These are phyloP conservation scores for Corythornis vintsioides DNA, from an alignment of 2,113 vertebrate genomes.

Conservation along the genomic window DNA sequence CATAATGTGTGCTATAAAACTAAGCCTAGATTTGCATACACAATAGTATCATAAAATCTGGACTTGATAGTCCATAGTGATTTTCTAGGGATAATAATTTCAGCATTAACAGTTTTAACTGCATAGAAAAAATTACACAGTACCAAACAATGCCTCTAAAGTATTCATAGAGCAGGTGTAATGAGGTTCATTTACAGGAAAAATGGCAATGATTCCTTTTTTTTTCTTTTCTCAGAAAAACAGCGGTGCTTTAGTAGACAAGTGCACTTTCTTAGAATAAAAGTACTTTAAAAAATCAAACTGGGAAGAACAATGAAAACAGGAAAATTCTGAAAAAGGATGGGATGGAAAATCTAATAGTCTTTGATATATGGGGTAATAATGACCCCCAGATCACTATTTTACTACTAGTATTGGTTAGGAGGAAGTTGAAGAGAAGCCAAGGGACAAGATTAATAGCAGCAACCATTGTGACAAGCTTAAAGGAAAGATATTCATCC, in stretches of 20 bases:
- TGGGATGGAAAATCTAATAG: background rate
- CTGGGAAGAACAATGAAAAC: background rate
- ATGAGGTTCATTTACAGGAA: slow-evolving; percentile 1
- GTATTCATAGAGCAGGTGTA: background rate
- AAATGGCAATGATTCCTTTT: background rate
- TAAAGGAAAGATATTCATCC: background rate
- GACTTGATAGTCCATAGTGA: background rate
- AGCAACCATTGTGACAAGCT: background rate
- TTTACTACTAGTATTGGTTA: background rate
- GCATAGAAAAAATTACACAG: background rate
- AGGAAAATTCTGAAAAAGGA: background rate
- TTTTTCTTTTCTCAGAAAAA: background rate
- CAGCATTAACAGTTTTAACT: slow-evolving; percentile 40
- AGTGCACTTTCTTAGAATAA: background rate
- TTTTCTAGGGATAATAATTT: slow-evolving; percentile 50
- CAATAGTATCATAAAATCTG: slow-evolving; percentile 3
- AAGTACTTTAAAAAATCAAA: background rate
- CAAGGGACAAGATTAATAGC: background rate
- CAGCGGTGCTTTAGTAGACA: background rate
- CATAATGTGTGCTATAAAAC: slow-evolving; percentile 4
- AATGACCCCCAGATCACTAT: background rate
- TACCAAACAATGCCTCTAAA: background rate
- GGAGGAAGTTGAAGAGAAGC: background rate
- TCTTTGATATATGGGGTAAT: background rate
- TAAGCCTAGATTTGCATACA: slow-evolving; percentile 27